A percentile compares a stretch with the other conserved stretches of the same genome.
phyloP scores from a whole-genome alignment of 1,140 invertebrate genomes.

The Drosophila bifasciata region DNA sequence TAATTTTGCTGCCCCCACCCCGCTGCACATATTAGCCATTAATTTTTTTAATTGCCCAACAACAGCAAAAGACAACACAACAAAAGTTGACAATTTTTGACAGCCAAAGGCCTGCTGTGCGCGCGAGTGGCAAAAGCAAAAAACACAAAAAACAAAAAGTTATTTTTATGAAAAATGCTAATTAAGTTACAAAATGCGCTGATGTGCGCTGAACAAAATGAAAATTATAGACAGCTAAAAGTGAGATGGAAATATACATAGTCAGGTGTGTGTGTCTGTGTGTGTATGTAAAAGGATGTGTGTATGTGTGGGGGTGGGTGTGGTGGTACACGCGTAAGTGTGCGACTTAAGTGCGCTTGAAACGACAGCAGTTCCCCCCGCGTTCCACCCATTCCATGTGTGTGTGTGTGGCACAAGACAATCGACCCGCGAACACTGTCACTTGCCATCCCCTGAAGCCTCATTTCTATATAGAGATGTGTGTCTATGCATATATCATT shows the following conservation, averaged over 20 bases:
- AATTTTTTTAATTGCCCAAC: constrained; percentile 56
- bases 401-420: constrained; percentile 19
- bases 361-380: constrained; percentile 33
- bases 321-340: constrained; percentile 22
- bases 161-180: constrained; percentile 67
- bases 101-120: constrained; percentile 1
- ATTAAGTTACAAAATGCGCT: constrained; percentile 74
- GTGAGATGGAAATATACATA: constrained; percentile 23
- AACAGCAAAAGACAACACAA: constrained; percentile 20
- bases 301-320: not conserved
- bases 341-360: constrained; percentile 56
- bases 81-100: constrained; percentile 41
- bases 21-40: constrained; percentile 25
- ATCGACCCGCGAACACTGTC: constrained; percentile 21
- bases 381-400: constrained; percentile 5
- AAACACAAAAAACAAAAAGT: constrained; percentile 21
- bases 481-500: constrained; percentile 2
- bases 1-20: too few species aligned
- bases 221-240: constrained; percentile 62
- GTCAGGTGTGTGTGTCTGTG: constrained; percentile 12
- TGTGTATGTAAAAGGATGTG: too few species aligned
- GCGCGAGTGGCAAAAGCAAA: constrained; percentile 4
- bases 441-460: too few species aligned
- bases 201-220: constrained; percentile 43
- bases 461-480: too few species aligned